phyloP scores from a whole-genome alignment of 2,113 vertebrate genomes.

The Gasterosteus nipponicus region DNA sequence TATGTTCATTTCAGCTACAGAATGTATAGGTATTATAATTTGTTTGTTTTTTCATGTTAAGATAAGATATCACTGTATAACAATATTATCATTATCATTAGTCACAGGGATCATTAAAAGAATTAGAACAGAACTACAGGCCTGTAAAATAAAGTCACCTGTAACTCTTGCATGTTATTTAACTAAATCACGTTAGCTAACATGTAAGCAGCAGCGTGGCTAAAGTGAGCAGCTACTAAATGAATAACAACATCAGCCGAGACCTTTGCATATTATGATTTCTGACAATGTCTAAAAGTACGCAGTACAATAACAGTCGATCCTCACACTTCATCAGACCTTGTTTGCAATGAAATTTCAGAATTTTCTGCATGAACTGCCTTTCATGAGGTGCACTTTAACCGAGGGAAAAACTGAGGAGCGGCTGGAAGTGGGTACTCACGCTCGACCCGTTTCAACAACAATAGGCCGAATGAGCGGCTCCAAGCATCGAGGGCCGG shows the following conservation, averaged over 20 bases:
- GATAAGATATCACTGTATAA: neutral
- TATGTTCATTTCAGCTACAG: neutral
- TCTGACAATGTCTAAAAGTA: neutral
- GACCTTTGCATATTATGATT: neutral
- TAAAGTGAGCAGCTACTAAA: neutral
- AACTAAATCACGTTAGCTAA: neutral
- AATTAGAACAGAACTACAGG: neutral
- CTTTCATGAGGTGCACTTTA: slow-evolving; percentile 18
- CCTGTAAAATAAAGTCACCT: neutral
- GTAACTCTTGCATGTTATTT: neutral
- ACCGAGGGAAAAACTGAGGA: slow-evolving; percentile 13
- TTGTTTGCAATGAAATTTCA: neutral
- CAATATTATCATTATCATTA: neutral
- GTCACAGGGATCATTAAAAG: neutral
- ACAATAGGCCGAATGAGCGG: slow-evolving; percentile 26
- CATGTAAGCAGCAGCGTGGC: neutral
- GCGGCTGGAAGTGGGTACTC: slow-evolving; percentile 42
- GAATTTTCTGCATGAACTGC: slow-evolving; percentile 1
- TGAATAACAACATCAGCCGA: neutral
- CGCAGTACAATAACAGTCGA: neutral
- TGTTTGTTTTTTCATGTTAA: neutral
- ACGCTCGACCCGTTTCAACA: slow-evolving; percentile 25
- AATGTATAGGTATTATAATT: neutral
- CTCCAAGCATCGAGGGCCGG: slow-evolving; percentile 21
- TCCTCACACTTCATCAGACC: neutral